phyloP scores from a whole-genome alignment of 2,113 vertebrate genomes.

The Hemichromis elongatus region DNA sequence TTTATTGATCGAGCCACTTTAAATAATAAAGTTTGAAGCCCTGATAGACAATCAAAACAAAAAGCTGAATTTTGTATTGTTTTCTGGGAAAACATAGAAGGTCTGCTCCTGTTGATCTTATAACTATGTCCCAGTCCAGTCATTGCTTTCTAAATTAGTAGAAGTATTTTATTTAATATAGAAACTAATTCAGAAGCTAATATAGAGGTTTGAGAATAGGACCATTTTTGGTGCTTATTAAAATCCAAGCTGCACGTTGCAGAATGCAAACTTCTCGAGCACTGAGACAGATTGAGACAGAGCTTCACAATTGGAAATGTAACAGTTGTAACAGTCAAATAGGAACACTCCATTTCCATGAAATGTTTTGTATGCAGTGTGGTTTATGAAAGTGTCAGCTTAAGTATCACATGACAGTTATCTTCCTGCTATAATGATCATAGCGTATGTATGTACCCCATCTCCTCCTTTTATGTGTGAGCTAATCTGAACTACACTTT shows the following conservation, averaged over 20 bases:
- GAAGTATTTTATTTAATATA: background rate
- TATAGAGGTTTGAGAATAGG: background rate
- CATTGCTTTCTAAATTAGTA: background rate
- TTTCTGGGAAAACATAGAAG: background rate
- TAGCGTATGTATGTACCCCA: background rate
- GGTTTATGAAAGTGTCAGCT: background rate
- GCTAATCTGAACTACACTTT: background rate
- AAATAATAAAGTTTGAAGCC: background rate
- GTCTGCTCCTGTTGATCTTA: background rate
- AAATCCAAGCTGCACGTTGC: background rate
- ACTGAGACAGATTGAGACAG: too few relatives aligned
- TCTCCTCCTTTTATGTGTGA: background rate
- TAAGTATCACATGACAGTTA: background rate
- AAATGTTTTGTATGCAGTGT: background rate
- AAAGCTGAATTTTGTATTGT: background rate
- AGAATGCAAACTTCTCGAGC: background rate
- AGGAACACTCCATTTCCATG: fast-evolving
- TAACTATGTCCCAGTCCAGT: background rate
- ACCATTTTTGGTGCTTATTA: background rate
- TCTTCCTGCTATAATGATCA: background rate
- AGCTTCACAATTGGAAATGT: background rate
- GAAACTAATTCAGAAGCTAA: background rate
- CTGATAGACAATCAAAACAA: background rate
- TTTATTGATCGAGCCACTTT: background rate
- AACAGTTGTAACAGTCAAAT: background rate